Evolutionary conservation across 1,140 invertebrate genomes (phyloP), one percentile per base, ranked within the genome.

Genomic region (Apolygus lucorum): DNA sequence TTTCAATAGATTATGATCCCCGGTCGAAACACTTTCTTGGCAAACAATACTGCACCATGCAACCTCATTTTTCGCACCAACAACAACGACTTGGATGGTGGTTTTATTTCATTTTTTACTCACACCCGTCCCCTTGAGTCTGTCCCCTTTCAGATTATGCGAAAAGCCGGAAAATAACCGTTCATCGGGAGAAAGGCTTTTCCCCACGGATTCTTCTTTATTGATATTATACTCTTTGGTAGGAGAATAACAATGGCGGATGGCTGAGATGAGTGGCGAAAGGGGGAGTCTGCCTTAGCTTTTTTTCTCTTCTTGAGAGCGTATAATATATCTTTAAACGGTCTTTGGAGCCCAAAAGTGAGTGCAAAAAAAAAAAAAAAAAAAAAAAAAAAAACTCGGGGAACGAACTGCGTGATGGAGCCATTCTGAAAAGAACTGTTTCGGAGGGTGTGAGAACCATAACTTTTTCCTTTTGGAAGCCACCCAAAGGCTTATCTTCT

Each of bases 381-480:
- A 49, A n/a, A n/a, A n/a, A n/a, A n/a, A n/a, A n/a, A n/a, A n/a
- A n/a, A n/a, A n/a, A n/a, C n/a, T n/a, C n/a, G n/a, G n/a, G n/a
- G n/a, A n/a, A n/a, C n/a, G 34, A 49, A 49, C 34, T 17, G 34
- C 8, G 34, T 49, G 34, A 49, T 49, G 34, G 34, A 49, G 34
- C 34, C 34, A 49, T 49, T 17, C 17, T 49, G 34, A 49, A 49
- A 49, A 49, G 34, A 49, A 49, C 34, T 49, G 34, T 49, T 49
- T 49, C 34, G 17, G 34, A 49, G 34, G 34, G 34, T 49, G 34
- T 49, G 34, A 49, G 17, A 49, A 49, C 34, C 34, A 49, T 49
- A 49, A 49, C 34, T 49, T 49, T 49, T 49, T 49, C 34, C 34
- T 49, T n/a, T 49, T 49, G 34, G 34, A 49, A 49, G 34, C 34